A percentile compares a stretch with the other conserved stretches of the same genome.
Conservation (phyloP, 2,113 vertebrate species). For the Sterna hirundo region DNA sequence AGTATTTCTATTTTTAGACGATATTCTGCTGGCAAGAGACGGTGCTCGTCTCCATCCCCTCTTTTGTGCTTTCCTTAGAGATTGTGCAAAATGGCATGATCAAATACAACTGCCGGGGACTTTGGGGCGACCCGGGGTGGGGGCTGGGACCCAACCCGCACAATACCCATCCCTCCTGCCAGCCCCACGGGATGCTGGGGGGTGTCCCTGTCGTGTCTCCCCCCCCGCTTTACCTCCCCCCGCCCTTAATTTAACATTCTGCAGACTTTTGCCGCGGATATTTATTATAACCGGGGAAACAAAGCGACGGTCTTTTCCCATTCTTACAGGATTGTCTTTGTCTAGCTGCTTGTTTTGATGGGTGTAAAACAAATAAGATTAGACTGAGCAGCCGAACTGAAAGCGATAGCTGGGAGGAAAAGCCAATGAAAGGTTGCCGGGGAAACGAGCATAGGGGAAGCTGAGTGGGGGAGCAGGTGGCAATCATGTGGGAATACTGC, state of each 20-base stretch:
- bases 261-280: constrained; percentile 69
- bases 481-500: constrained; percentile 88
- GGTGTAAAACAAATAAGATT: constrained; percentile 91
- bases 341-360: constrained; percentile 89
- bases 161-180: constrained; percentile 67
- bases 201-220: background rate
- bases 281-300: constrained; percentile 72
- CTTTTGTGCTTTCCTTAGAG: constrained; percentile 67
- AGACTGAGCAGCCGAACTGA: constrained; percentile 88
- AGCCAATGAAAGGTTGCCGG: constrained; percentile 89
- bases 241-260: constrained; percentile 46
- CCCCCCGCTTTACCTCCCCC: background rate
- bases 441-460: constrained; percentile 88
- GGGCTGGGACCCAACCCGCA: constrained; percentile 59
- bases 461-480: constrained; percentile 87
- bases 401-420: constrained; percentile 89
- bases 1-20: constrained; percentile 81
- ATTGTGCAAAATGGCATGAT: constrained; percentile 77
- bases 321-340: constrained; percentile 86
- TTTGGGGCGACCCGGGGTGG: constrained; percentile 51
- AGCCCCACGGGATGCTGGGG: constrained; percentile 22
- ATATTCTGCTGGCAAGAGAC: constrained; percentile 55
- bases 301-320: constrained; percentile 80
- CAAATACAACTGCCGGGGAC: constrained; percentile 65
- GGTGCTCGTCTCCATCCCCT: constrained; percentile 54